Evolutionary conservation across 2,797 vertebrate species (phyloP), one percentile per base, ranked within the genome.

Genomic region (Trichosurus vulpecula): DNA sequence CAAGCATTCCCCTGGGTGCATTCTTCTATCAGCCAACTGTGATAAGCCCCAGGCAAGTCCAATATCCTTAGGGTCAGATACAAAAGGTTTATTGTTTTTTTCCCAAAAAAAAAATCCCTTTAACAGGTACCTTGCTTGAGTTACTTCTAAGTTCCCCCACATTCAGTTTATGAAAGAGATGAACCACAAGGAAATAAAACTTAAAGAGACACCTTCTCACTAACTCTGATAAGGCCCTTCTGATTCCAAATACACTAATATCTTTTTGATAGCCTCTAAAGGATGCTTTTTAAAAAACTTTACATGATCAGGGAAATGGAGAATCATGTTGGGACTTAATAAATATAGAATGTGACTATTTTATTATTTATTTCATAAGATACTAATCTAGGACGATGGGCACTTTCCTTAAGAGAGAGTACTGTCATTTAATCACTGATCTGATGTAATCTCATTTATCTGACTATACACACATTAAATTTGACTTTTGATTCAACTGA

Each of bases 101-200:
- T 41, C 19, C 55, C 58, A 91, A 61, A 81, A 91, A 74, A 91
- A 61, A 81, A 92, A 19, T 92, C 16, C 22, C 27, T 81, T 47
- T 90, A 91, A 91, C 35, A 10, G 27, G 27, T 66, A 81, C 89
- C 90, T 91, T 81, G 57, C 93, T 94, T 96, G 58, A 93, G 55
- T 25, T 55, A 54, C 53, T 92, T 92, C 12, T 55, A 94, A 54
- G 35, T 41, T 56, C 1, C 90, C 47, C 54, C 94, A 97, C 87
- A 22, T 19, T 92, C 41, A 27, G 6, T 56, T 92, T 97, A 66
- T 55, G n/a, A 35, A 89, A 74, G 57, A 54, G 54, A 31, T 54
- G n/a, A 93, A 96, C 9, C 91, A 89, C 10, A 57, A 52, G 57
- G 47, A 93, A 54, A 19, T 90, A 90, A 92, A 56, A 56, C 35